Evolutionary conservation across 2,113 vertebrate species (phyloP).

Genomic region (Strix aluco): DNA sequence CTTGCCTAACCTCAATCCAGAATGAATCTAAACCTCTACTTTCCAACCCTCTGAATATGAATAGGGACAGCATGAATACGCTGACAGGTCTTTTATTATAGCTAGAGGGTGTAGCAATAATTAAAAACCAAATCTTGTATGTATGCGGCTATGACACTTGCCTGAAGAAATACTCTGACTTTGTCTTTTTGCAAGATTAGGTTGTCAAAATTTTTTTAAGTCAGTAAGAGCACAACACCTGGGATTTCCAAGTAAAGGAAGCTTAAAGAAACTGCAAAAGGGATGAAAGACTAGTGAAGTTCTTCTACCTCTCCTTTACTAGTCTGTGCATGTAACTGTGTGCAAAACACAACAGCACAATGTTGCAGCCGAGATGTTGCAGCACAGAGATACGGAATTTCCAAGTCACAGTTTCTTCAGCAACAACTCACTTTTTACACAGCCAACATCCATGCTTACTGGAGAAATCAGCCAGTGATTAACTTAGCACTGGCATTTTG

Average conservation of each 20-base stretch:
- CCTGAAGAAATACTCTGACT: conserved; percentile 34
- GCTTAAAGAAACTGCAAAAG: neutral
- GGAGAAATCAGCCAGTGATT: neutral
- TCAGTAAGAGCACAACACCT: neutral
- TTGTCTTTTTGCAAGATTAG: conserved; percentile 38
- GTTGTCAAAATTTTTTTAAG: conserved; percentile 61
- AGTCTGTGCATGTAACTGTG: neutral
- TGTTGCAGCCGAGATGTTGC: neutral
- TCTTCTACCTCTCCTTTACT: neutral
- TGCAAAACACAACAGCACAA: neutral
- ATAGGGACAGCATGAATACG: neutral
- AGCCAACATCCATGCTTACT: neutral
- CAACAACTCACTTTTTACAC: neutral
- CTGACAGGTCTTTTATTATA: conserved; percentile 50
- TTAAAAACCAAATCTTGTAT: conserved; percentile 61
- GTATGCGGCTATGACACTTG: conserved; percentile 29
- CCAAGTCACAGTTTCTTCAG: neutral
- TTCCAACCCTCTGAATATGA: conserved; percentile 31
- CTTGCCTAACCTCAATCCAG: conserved; percentile 41
- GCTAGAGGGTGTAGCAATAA: conserved; percentile 61
- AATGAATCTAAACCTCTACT: conserved; percentile 31
- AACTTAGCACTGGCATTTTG: neutral
- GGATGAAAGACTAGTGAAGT: neutral
- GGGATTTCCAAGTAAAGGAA: neutral
- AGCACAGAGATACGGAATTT: neutral